These are phyloP conservation scores for Sparidentex hasta DNA, from an alignment of 2,797 vertebrate genomes.

Conservation along the genomic window DNA sequence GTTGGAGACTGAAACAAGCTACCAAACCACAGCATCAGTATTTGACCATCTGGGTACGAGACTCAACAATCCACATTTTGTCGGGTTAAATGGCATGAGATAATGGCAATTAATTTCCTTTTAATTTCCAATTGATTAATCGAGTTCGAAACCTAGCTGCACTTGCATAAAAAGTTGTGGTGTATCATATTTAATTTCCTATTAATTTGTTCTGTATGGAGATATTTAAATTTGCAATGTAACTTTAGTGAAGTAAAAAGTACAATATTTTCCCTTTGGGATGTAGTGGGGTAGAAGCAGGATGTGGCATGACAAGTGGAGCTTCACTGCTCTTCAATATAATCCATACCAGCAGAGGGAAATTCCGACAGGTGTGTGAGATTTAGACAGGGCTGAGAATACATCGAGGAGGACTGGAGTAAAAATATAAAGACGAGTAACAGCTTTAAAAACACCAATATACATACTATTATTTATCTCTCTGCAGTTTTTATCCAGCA, in stretches of 20 bases:
- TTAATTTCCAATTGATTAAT: background rate
- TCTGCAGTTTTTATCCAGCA: constrained; percentile 34
- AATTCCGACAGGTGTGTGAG: constrained; percentile 26
- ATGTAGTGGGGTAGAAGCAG: too few relatives aligned
- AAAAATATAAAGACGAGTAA: constrained; percentile 30
- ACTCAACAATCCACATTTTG: too few relatives aligned
- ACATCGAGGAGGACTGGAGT: constrained; percentile 25
- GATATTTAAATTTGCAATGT: background rate
- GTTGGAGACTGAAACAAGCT: too few relatives aligned
- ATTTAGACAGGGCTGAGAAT: constrained; percentile 22
- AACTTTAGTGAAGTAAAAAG: background rate
- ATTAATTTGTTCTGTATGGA: background rate
- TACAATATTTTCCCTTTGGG: background rate
- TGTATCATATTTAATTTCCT: background rate
- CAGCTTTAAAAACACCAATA: constrained; percentile 41
- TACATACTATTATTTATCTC: constrained; percentile 33
- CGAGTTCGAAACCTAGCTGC: background rate
- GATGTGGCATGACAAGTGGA: too few relatives aligned
- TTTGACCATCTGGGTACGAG: too few relatives aligned
- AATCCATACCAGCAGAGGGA: background rate
- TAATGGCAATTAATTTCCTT: background rate
- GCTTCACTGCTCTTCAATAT: too few relatives aligned
- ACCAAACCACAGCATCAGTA: too few relatives aligned
- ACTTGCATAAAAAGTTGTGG: background rate
- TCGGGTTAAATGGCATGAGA: too few relatives aligned